Conservation (phyloP, 2,888 invertebrate genomes). For the Thelaira solivaga region DNA sequence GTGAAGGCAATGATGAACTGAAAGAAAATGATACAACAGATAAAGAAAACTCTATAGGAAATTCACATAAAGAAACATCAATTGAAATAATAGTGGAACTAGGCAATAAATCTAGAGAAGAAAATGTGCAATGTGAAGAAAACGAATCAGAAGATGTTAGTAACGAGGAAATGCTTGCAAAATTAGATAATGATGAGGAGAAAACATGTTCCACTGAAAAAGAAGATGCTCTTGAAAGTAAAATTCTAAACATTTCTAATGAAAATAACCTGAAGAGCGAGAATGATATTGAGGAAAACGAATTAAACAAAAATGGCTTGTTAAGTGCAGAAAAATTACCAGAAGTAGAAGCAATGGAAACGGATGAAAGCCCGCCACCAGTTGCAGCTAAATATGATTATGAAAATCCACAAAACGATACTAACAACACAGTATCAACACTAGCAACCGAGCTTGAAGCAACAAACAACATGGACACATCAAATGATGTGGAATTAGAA, state of each 20-base stretch:
- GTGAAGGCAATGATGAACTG: background rate
- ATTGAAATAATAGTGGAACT: background rate
- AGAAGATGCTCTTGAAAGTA: background rate
- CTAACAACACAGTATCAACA: slow-evolving; percentile 17
- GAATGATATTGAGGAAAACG: background rate
- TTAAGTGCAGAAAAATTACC: background rate
- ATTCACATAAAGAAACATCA: background rate
- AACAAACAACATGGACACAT: background rate
- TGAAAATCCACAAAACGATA: slow-evolving; percentile 19
- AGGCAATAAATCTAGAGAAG: background rate
- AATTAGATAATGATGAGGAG: background rate
- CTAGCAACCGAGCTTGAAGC: background rate
- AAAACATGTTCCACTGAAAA: background rate
- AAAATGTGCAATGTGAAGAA: background rate
- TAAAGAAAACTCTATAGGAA: background rate
- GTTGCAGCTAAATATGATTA: background rate
- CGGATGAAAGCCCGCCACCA: background rate
- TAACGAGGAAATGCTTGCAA: background rate
- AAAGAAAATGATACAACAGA: background rate
- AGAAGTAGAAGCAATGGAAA: slow-evolving; percentile 9
- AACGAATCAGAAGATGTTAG: background rate
- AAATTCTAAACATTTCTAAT: background rate
- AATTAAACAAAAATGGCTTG: background rate
- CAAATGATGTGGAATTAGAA: slow-evolving; percentile 41
- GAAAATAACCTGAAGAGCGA: background rate